Evolutionary conservation across 2,113 vertebrate genomes (phyloP).

Genomic region (Xenus cinereus): DNA sequence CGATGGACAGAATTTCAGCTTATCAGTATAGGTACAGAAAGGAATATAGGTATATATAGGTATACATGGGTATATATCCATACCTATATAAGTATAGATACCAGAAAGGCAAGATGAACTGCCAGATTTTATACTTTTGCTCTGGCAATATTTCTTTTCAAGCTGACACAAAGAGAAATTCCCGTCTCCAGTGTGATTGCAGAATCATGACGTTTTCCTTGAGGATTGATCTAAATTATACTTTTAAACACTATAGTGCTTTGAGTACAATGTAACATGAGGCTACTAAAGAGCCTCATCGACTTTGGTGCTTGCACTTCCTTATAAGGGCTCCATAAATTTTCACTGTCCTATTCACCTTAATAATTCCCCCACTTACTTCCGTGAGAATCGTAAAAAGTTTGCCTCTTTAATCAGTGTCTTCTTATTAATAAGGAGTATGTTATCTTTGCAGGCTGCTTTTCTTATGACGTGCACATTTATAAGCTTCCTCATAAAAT

Average conservation of each 20-base stretch:
- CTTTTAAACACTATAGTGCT: neutral
- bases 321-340: neutral
- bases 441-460: neutral
- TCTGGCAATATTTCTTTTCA: neutral
- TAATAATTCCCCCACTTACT: neutral
- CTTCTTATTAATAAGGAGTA: neutral
- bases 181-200: neutral
- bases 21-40: neutral
- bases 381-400: neutral
- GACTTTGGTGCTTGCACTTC: neutral
- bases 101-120: neutral
- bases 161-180: neutral
- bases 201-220: neutral
- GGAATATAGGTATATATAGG: too few species aligned
- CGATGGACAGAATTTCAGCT: neutral
- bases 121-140: neutral
- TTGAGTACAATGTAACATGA: accelerated
- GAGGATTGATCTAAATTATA: neutral
- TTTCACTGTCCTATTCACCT: neutral
- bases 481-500: neutral
- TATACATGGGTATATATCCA: too few species aligned
- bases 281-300: neutral
- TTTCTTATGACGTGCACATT: neutral
- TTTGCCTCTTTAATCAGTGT: neutral
- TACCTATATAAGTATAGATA: neutral